phyloP scores from a whole-genome alignment of 2,888 invertebrate species.

The Epirrhoe alternata region DNA sequence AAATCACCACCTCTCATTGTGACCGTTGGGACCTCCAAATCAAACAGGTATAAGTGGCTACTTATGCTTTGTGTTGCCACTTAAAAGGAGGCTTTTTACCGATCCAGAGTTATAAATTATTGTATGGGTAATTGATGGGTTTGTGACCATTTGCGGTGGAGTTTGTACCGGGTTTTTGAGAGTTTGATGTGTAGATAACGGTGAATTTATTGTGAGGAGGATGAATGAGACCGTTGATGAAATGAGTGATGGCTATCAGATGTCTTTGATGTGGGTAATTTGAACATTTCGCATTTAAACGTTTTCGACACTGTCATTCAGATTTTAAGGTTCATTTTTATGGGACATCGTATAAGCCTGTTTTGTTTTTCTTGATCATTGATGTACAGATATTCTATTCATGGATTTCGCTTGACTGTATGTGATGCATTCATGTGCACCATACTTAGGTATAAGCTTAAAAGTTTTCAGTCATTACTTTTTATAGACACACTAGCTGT shows the following conservation, averaged over 20 bases:
- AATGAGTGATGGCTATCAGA: constrained; percentile 35
- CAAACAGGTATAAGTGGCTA: constrained; percentile 59
- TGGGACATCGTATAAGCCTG: neutral
- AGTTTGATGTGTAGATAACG: constrained; percentile 34
- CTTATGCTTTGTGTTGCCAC: constrained; percentile 45
- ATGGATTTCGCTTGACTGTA: neutral
- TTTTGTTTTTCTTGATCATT: neutral
- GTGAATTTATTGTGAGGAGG: constrained; percentile 33
- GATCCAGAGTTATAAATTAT: constrained; percentile 59
- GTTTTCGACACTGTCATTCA: constrained; percentile 13
- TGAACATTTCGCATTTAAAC: constrained; percentile 12
- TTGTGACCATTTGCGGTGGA: constrained; percentile 42
- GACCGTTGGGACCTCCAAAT: constrained; percentile 70
- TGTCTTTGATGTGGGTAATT: constrained; percentile 51
- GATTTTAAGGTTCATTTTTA: neutral
- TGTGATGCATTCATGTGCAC: neutral
- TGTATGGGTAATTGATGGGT: constrained; percentile 51
- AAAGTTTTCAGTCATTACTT: neutral
- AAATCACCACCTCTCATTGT: constrained; percentile 74
- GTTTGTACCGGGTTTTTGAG: constrained; percentile 42
- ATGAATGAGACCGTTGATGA: constrained; percentile 29
- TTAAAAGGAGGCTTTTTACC: constrained; percentile 48
- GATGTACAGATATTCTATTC: constrained; percentile 1
- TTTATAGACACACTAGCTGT: no score
- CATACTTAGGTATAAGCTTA: no score